Percentiles rank a stretch among this genome's conserved stretches.
These are phyloP conservation scores for Galaxias olidus DNA, from an alignment of 2,797 vertebrate species.

Conservation along the genomic window DNA sequence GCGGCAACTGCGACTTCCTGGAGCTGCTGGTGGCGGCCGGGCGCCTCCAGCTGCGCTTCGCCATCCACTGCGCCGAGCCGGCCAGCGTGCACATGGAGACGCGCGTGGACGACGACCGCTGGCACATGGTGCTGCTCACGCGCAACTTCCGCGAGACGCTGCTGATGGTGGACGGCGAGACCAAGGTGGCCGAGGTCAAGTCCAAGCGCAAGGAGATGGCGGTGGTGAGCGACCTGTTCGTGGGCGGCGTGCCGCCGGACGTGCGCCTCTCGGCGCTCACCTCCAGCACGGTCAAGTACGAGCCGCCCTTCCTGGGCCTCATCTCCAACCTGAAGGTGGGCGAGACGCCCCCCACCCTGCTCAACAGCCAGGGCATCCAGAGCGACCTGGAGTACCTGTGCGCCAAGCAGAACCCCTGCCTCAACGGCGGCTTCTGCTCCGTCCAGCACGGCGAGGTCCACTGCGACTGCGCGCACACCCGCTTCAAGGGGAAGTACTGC, in stretches of 20 bases:
- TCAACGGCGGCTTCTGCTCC: conserved; percentile 85
- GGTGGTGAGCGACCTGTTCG: conserved; percentile 92
- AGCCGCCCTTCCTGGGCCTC: conserved; percentile 87
- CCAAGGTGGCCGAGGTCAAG: conserved; percentile 84
- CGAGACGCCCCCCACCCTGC: conserved; percentile 83
- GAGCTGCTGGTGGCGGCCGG: conserved; percentile 87
- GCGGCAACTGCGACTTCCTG: conserved; percentile 94
- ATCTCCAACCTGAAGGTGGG: conserved; percentile 91
- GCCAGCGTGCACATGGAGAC: conserved; percentile 84
- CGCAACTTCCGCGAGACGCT: conserved; percentile 87
- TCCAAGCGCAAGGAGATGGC: conserved; percentile 93
- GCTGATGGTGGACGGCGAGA: conserved; percentile 87
- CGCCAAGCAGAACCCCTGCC: conserved; percentile 88
- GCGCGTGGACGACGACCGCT: conserved; percentile 85
- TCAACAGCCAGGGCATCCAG: conserved; percentile 90
- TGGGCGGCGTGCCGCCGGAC: conserved; percentile 90
- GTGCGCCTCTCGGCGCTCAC: conserved; percentile 90
- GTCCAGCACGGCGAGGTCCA: conserved; percentile 84
- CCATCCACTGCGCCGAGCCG: conserved; percentile 91
- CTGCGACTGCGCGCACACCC: conserved; percentile 89
- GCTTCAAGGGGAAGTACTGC: conserved; percentile 90
- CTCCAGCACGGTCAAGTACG: conserved; percentile 92
- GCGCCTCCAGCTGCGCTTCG: conserved; percentile 86
- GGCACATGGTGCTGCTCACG: conserved; percentile 92
- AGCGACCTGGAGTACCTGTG: conserved; percentile 83